phyloP scores from a whole-genome alignment of 2,888 invertebrate genomes.

The Caenorhabditis uteleia region DNA sequence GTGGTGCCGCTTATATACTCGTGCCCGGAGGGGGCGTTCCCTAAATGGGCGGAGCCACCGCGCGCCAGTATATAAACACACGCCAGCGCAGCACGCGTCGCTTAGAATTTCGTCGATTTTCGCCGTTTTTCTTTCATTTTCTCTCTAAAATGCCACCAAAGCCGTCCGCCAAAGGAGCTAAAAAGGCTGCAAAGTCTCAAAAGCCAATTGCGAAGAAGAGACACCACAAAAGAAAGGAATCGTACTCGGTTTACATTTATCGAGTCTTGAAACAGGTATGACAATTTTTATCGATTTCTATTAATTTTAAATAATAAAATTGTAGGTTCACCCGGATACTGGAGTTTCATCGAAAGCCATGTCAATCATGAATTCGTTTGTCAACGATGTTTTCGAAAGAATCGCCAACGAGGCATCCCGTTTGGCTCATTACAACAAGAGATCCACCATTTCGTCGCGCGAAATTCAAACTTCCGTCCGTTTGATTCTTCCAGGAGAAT shows the following conservation, averaged over 20 bases:
- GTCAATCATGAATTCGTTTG: slow-evolving; percentile 80
- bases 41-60: slow-evolving; percentile 18
- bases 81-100: slow-evolving; percentile 6
- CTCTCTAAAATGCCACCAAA: slow-evolving; percentile 49
- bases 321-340: slow-evolving; percentile 75
- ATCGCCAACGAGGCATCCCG: slow-evolving; percentile 75
- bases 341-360: slow-evolving; percentile 79
- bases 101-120: slow-evolving; percentile 2
- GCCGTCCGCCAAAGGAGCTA: slow-evolving; percentile 68
- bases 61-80: slow-evolving; percentile 14
- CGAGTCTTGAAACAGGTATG: slow-evolving; percentile 76
- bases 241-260: slow-evolving; percentile 74
- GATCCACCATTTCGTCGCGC: slow-evolving; percentile 77
- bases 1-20: slow-evolving; percentile 14
- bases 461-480: slow-evolving; percentile 76
- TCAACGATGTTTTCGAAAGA: slow-evolving; percentile 80
- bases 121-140: background rate
- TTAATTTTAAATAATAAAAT: slow-evolving; percentile 68
- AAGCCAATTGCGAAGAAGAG: slow-evolving; percentile 68
- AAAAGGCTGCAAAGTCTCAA: slow-evolving; percentile 65
- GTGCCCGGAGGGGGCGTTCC: slow-evolving; percentile 17
- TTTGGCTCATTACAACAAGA: slow-evolving; percentile 77
- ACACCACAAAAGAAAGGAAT: slow-evolving; percentile 62
- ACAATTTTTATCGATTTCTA: slow-evolving; percentile 71
- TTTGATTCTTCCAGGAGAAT: slow-evolving; percentile 48